Evolutionary conservation across 1,140 invertebrate genomes (phyloP).

Genomic region (Diabrotica virgifera): DNA sequence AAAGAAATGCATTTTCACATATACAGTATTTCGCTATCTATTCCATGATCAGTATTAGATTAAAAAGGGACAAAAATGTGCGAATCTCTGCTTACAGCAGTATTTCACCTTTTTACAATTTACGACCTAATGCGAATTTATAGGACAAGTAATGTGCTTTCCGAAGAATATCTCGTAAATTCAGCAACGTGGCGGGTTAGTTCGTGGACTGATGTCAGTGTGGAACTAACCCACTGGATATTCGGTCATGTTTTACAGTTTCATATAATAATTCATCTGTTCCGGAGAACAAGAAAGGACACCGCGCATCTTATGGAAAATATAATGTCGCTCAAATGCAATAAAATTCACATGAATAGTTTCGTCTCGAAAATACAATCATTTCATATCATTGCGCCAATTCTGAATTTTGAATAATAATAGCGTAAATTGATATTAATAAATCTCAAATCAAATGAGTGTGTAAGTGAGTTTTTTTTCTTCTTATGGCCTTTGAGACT

Average conservation of each 20-base stretch:
- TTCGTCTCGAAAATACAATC: too few relatives aligned
- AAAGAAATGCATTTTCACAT: too few relatives aligned
- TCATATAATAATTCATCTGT: neutral
- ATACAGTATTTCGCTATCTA: neutral
- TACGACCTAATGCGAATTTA: conserved; percentile 11
- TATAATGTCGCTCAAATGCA: too few relatives aligned
- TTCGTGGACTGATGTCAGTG: neutral
- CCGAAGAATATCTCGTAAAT: conserved; percentile 15
- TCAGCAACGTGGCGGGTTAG: neutral
- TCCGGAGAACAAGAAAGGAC: too few relatives aligned
- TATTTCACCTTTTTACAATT: conserved; percentile 9
- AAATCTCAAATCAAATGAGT: too few relatives aligned
- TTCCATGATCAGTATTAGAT: neutral
- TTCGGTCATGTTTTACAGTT: neutral
- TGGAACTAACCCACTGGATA: neutral
- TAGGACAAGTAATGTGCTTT: conserved; percentile 10
- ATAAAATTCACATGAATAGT: too few relatives aligned
- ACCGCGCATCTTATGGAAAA: too few relatives aligned
- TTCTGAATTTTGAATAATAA: too few relatives aligned
- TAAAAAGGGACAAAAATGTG: conserved; percentile 6
- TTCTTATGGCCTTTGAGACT: too few relatives aligned
- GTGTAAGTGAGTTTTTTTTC: too few relatives aligned
- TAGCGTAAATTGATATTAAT: too few relatives aligned
- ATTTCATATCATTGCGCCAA: too few relatives aligned
- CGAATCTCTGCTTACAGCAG: conserved; percentile 2